These are phyloP conservation scores for Chaetodon auriga DNA, from an alignment of 2,113 vertebrate genomes.

Conservation along the genomic window DNA sequence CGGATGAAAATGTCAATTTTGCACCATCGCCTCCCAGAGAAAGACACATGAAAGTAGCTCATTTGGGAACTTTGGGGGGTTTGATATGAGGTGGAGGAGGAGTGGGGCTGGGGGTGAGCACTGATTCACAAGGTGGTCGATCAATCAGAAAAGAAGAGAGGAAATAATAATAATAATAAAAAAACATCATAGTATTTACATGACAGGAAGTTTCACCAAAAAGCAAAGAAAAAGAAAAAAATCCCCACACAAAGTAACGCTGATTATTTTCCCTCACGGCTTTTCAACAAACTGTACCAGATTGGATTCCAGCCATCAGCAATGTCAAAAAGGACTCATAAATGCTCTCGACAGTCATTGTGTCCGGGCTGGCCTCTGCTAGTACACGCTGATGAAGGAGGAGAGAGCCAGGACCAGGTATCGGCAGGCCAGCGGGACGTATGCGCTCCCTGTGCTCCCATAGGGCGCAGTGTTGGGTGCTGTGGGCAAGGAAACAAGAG, in stretches of 20 bases:
- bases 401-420: constrained; percentile 94
- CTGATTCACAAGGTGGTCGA: constrained; percentile 93
- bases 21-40: constrained; percentile 79
- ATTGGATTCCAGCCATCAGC: constrained; percentile 93
- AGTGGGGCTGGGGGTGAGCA: constrained; percentile 80
- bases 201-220: constrained; percentile 91
- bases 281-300: constrained; percentile 93
- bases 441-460: constrained; percentile 92
- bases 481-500: constrained; percentile 85
- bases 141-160: constrained; percentile 80
- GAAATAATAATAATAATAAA: constrained; percentile 77
- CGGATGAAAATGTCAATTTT: constrained; percentile 91
- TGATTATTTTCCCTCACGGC: constrained; percentile 92
- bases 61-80: constrained; percentile 88
- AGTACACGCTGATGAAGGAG: constrained; percentile 95
- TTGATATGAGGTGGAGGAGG: constrained; percentile 88
- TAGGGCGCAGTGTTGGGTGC: constrained; percentile 97
- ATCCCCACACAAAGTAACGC: constrained; percentile 88
- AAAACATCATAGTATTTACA: constrained; percentile 96
- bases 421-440: constrained; percentile 93
- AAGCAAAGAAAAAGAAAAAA: constrained; percentile 46
- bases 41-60: constrained; percentile 77
- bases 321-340: constrained; percentile 91
- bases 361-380: constrained; percentile 90
- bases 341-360: constrained; percentile 96